Evolutionary conservation across 1,140 invertebrate species (phyloP).

Genomic region (Bradynema listronoti): DNA sequence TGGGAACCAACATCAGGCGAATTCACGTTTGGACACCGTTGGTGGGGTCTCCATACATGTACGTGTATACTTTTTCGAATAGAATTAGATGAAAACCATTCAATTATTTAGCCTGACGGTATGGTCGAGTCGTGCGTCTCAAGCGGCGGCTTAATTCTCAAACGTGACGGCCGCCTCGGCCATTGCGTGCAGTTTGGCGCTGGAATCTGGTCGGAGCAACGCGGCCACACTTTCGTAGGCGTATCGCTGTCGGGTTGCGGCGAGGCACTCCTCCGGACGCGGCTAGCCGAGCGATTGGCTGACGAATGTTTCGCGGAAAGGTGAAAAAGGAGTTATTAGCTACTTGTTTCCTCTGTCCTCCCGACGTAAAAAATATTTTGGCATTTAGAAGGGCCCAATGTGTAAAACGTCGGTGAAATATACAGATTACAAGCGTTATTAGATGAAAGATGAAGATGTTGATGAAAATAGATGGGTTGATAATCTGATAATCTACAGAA

Average conservation of each 20-base stretch:
- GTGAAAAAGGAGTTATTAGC: no score
- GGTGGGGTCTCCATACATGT: slow-evolving; percentile 32
- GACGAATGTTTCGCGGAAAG: not conserved
- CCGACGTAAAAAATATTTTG: no score
- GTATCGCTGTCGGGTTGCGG: slow-evolving; percentile 43
- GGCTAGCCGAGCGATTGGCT: slow-evolving; percentile 31
- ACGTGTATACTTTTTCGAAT: not conserved
- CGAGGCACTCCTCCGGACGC: slow-evolving; percentile 30
- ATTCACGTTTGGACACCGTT: slow-evolving; percentile 32
- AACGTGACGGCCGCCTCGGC: slow-evolving; percentile 35
- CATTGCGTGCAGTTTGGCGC: slow-evolving; percentile 34
- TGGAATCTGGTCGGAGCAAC: slow-evolving; percentile 38
- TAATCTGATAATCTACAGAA: no score
- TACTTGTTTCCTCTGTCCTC: no score
- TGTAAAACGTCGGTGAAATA: no score
- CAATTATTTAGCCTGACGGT: slow-evolving; percentile 4
- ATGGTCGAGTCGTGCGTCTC: slow-evolving; percentile 23
- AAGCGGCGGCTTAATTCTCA: slow-evolving; percentile 36
- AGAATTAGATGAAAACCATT: not conserved
- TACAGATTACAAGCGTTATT: no score
- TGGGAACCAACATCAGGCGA: not conserved
- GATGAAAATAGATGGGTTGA: no score
- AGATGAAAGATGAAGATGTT: no score
- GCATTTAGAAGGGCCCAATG: no score
- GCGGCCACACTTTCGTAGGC: slow-evolving; percentile 11